Base-by-base conservation (phyloP, 2,797 vertebrate species). In the Hirundo rustica region DNA sequence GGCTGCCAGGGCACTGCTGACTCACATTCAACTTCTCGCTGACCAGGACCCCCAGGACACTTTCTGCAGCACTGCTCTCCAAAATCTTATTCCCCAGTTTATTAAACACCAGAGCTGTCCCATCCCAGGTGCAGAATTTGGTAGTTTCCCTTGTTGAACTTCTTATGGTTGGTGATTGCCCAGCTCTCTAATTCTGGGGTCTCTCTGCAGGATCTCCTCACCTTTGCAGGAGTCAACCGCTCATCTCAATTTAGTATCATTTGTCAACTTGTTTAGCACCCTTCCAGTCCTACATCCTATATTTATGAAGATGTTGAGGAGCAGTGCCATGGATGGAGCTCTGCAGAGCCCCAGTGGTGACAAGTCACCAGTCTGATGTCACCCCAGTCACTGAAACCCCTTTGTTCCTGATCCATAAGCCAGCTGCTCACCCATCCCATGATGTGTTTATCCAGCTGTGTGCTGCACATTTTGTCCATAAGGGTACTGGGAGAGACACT, bases 341-440 rank as follows among this genome's bases (percentile, higher is more conserved):
- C 34, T 48, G 30, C 1, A 1, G 16, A 36, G 16, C 3, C 3
- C 5, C 14, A 22, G 11, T 3, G 4, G 25, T 30, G 53, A 16
- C 40, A 66, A 9, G 4, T 53, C 61, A 5, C 10, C 29, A 9
- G 5, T 27, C 10, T 48, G 21, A 36, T 42, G 18, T 34, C 30
- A 42, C 18, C 21, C 1, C 7, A 36, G 48, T 60, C 54, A 32
- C 40, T 30, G 2, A 18, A 4, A 27, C 13, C 5, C 13, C 6
- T 29, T 10, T 0, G 16, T 27, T 21, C 11, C 48, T 3, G 2
- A 61, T 5, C 3, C 2, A 0, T 27, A 34, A 67, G 15, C 10
- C 40, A 26, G 4, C 2, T 60, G 34, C 10, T 74, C 30, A 22
- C 3, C 10, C 30, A 36, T 2, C 2, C 18, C 13, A 14, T 30